phyloP scores from a whole-genome alignment of 2,888 invertebrate genomes.

The Venusia cambrica region DNA sequence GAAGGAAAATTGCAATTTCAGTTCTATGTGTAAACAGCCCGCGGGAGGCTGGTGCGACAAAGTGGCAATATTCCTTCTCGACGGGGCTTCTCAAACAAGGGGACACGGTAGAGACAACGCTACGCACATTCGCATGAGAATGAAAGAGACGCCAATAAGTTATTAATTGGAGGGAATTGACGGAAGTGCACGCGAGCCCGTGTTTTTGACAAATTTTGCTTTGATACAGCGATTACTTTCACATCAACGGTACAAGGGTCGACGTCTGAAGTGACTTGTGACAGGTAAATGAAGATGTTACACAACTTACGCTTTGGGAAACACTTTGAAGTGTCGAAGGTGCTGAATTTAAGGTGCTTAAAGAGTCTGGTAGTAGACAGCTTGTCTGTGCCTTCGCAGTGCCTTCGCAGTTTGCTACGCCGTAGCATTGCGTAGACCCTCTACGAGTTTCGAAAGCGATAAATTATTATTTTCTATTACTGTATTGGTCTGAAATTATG shows the following conservation, averaged over 20 bases:
- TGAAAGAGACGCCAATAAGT: conserved; percentile 51
- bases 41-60: conserved; percentile 72
- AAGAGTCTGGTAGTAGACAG: too few relatives aligned
- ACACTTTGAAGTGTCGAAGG: too few relatives aligned
- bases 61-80: conserved; percentile 79
- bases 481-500: too few relatives aligned
- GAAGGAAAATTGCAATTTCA: conserved; percentile 72
- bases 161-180: conserved; percentile 80
- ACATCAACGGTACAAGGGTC: conserved; percentile 68
- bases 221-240: conserved; percentile 79
- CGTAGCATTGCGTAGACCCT: conserved; percentile 2
- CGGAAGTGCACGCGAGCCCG: conserved; percentile 71
- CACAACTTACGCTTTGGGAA: conserved; percentile 12
- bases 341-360: too few relatives aligned
- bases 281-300: conserved; percentile 37
- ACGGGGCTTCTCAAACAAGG: conserved; percentile 79
- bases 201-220: conserved; percentile 81
- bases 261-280: conserved; percentile 47
- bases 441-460: too few relatives aligned
- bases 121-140: conserved; percentile 31
- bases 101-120: conserved; percentile 51
- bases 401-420: too few relatives aligned
- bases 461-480: too few relatives aligned
- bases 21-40: conserved; percentile 63
- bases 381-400: too few relatives aligned